phyloP scores from a whole-genome alignment of 2,797 vertebrate genomes.

The Darevskia mixta region DNA sequence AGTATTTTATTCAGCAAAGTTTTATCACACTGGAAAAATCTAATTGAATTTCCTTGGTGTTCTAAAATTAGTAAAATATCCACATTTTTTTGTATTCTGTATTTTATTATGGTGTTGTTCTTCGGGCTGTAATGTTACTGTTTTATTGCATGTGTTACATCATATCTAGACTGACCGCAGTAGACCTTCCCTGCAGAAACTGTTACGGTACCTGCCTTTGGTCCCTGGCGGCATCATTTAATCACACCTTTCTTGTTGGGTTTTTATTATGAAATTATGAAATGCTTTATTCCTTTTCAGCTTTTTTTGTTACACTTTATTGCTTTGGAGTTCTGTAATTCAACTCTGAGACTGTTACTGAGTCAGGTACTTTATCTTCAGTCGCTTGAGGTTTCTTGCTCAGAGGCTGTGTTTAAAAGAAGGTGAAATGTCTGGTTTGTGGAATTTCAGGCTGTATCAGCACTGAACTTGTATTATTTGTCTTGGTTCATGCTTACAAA shows the following conservation, averaged over 20 bases:
- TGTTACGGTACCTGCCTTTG: not conserved
- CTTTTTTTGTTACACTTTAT: slow-evolving; percentile 3
- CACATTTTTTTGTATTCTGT: not conserved
- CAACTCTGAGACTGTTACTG: not conserved
- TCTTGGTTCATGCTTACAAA: not conserved
- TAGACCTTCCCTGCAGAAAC: not conserved
- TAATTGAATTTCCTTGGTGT: not conserved
- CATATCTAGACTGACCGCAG: not conserved
- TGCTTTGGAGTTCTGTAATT: not conserved
- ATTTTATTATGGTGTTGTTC: not conserved
- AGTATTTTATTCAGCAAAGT: not conserved
- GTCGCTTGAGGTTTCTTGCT: not conserved
- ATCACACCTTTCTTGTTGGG: not conserved
- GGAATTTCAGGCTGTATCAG: not conserved
- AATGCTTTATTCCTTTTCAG: not conserved
- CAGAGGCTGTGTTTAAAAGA: not conserved
- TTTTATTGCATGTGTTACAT: not conserved
- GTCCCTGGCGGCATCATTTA: not conserved
- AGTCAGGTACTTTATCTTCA: slow-evolving; percentile 2
- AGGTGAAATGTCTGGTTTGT: not conserved
- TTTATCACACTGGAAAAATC: not conserved
- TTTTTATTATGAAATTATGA: slow-evolving; percentile 2
- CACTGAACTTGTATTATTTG: not conserved
- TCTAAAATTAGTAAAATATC: not conserved
- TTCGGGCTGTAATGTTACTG: not conserved